Evolutionary conservation across 2,888 invertebrate genomes (phyloP).

Genomic region (Nudaria mundana): DNA sequence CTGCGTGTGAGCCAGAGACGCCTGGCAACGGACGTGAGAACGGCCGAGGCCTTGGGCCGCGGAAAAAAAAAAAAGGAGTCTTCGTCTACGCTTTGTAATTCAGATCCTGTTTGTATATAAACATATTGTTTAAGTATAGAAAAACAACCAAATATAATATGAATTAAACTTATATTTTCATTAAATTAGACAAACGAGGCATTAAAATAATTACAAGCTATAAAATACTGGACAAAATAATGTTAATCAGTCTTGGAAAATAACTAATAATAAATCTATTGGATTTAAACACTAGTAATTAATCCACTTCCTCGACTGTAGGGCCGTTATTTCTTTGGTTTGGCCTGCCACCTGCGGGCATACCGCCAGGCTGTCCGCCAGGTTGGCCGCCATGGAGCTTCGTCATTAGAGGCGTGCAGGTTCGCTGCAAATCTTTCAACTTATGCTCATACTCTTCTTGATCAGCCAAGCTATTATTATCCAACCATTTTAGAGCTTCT

Average conservation of each 20-base stretch:
- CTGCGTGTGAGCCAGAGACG: no score
- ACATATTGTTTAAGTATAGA: no score
- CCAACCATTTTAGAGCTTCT: slow-evolving; percentile 86
- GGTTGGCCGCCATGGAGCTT: slow-evolving; percentile 79
- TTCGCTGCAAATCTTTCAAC: slow-evolving; percentile 80
- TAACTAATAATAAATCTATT: not conserved
- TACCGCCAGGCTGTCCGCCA: slow-evolving; percentile 18
- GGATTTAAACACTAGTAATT: not conserved
- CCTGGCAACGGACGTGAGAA: no score
- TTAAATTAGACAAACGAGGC: no score
- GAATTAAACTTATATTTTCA: not conserved
- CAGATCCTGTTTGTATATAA: no score
- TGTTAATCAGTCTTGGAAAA: slow-evolving; percentile 6
- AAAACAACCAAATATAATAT: not conserved
- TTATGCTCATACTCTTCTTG: slow-evolving; percentile 84
- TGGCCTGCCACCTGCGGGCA: slow-evolving; percentile 15
- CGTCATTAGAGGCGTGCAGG: slow-evolving; percentile 81
- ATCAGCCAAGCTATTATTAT: slow-evolving; percentile 83
- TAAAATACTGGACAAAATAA: not conserved
- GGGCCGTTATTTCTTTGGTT: slow-evolving; percentile 40
- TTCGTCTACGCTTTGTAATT: no score
- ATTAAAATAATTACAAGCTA: not conserved
- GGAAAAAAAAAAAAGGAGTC: no score
- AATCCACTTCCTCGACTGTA: slow-evolving; percentile 25
- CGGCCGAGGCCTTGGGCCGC: no score